A percentile compares a stretch with the other conserved stretches of the same genome.
These are phyloP conservation scores for Eristalis pertinax DNA, from an alignment of 2,888 invertebrate genomes.

Conservation along the genomic window DNA sequence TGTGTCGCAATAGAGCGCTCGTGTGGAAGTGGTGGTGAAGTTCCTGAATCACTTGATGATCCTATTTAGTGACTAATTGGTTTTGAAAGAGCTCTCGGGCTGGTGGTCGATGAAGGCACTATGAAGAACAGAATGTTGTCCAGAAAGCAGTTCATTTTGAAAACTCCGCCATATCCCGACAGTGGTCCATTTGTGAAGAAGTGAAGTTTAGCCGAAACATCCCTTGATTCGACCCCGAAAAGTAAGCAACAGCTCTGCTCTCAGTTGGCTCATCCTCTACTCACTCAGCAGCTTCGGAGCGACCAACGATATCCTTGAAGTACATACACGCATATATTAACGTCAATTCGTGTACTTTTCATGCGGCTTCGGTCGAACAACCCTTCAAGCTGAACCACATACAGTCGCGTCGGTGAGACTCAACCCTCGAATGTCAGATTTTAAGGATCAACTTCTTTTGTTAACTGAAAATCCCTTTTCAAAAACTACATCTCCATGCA, in stretches of 20 bases:
- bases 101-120: not conserved
- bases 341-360: not conserved
- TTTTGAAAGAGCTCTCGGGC: not conserved
- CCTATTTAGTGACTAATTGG: not conserved
- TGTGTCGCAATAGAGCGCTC: not conserved
- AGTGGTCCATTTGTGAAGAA: too few relatives aligned
- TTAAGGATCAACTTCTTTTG: not conserved
- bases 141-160: too few relatives aligned
- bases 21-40: not conserved
- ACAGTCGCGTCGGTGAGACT: not conserved
- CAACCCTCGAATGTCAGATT: not conserved
- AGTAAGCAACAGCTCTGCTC: too few relatives aligned
- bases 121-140: too few relatives aligned
- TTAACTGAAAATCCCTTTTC: conserved; percentile 5
- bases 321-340: not conserved
- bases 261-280: too few relatives aligned
- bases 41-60: not conserved
- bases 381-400: not conserved
- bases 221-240: too few relatives aligned
- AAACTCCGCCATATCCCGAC: too few relatives aligned
- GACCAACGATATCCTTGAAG: not conserved
- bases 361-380: not conserved
- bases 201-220: too few relatives aligned
- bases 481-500: conserved; percentile 3
- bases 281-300: too few relatives aligned